Percentiles rank a stretch among this genome's conserved stretches.
These are phyloP conservation scores for Sebastes flavidus DNA, from an alignment of 2,797 vertebrate genomes.

Conservation along the genomic window DNA sequence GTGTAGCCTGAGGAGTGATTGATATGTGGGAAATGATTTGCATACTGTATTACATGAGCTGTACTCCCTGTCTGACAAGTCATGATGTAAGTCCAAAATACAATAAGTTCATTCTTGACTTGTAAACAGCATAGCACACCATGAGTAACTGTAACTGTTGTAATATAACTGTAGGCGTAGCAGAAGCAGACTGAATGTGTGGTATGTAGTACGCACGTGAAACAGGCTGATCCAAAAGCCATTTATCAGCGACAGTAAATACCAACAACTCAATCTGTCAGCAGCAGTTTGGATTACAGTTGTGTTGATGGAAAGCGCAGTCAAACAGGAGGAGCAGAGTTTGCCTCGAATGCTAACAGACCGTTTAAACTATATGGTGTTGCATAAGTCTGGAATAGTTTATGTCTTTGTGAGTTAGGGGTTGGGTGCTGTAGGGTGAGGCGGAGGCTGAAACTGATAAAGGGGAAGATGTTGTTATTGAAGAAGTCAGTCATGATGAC, in stretches of 20 bases:
- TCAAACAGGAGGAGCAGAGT: not conserved
- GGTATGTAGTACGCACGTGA: not conserved
- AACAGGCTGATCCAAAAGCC: slow-evolving; percentile 3
- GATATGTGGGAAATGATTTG: not conserved
- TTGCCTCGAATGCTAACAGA: not conserved
- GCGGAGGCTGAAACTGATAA: slow-evolving; percentile 25
- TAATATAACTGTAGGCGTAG: not conserved
- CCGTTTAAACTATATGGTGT: not conserved
- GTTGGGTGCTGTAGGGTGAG: not conserved
- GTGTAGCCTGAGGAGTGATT: not conserved
- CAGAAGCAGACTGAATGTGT: not conserved
- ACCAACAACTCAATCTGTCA: slow-evolving; percentile 8
- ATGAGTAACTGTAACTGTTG: not conserved
- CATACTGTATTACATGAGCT: not conserved
- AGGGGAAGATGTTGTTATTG: slow-evolving; percentile 21
- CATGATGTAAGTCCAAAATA: not conserved
- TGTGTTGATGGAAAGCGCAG: not conserved
- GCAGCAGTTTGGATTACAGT: slow-evolving; percentile 17
- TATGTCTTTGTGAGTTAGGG: not conserved
- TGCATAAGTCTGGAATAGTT: slow-evolving; percentile 5
- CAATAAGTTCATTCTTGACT: not conserved
- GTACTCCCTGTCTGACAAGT: not conserved
- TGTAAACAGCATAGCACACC: not conserved
- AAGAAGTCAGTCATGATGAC: slow-evolving; percentile 8
- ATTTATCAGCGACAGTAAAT: slow-evolving; percentile 7